These are phyloP conservation scores for Alentia gelatinosa DNA, from an alignment of 2,888 invertebrate genomes.

Conservation along the genomic window DNA sequence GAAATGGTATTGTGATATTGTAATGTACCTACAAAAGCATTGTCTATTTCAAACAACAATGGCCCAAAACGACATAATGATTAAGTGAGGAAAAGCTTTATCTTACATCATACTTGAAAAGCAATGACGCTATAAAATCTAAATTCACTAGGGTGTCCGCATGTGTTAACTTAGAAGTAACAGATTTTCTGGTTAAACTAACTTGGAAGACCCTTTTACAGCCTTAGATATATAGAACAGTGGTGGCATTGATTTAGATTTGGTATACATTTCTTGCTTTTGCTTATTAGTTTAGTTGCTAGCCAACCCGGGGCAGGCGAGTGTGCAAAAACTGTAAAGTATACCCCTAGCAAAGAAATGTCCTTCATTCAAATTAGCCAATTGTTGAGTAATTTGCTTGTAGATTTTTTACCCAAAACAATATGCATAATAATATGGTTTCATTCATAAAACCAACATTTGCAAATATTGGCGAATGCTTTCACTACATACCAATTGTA, in stretches of 20 bases:
- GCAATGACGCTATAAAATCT: not conserved
- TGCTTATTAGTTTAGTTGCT: not conserved
- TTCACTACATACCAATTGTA: not conserved
- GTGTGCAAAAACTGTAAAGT: constrained; percentile 20
- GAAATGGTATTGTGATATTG: not conserved
- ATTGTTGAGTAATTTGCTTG: not conserved
- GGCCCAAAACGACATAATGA: too few relatives aligned
- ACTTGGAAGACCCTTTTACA: not conserved
- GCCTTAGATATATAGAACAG: not conserved
- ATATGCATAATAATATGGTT: not conserved
- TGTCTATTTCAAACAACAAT: too few relatives aligned
- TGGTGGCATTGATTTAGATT: not conserved
- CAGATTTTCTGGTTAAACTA: not conserved
- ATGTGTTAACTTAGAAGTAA: not conserved
- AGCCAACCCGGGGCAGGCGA: not conserved
- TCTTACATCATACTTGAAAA: too few relatives aligned
- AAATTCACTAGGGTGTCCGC: not conserved
- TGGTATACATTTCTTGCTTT: not conserved
- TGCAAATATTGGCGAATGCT: not conserved
- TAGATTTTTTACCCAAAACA: not conserved
- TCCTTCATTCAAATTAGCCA: not conserved
- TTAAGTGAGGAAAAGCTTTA: too few relatives aligned
- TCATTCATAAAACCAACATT: not conserved
- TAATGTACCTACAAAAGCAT: not conserved
- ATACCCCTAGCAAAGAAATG: not conserved